Percentiles rank a stretch among this genome's conserved stretches.
phyloP scores from a whole-genome alignment of 2,797 vertebrate genomes.

The Rhinoraja longicauda region DNA sequence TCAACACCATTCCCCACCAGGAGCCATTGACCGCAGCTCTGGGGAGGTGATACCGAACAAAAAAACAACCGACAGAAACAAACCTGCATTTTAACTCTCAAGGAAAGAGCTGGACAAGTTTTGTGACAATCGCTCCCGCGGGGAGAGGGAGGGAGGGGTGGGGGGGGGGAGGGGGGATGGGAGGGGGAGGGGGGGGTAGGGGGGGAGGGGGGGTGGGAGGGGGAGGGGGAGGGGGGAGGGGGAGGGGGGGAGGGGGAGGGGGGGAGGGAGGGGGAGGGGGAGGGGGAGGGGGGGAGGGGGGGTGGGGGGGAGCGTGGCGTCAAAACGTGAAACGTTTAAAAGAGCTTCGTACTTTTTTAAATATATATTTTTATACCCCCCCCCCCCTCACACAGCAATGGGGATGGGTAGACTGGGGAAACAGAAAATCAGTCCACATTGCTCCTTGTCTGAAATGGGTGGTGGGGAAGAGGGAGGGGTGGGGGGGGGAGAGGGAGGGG shows the following conservation, averaged over 20 bases:
- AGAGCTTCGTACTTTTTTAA: conserved; percentile 26
- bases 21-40: neutral
- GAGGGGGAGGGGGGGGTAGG: too few species aligned
- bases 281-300: too few species aligned
- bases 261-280: neutral
- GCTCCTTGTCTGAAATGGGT: conserved; percentile 58
- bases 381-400: conserved; percentile 42
- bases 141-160: too few species aligned
- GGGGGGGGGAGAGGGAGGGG: too few species aligned
- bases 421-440: conserved; percentile 49
- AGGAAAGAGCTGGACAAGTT: conserved; percentile 43
- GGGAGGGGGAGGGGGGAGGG: neutral
- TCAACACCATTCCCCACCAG: conserved; percentile 11
- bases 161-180: neutral
- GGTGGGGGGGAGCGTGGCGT: neutral
- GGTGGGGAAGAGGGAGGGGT: neutral
- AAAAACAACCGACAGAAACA: conserved; percentile 41
- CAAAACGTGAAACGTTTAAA: conserved; percentile 28
- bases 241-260: neutral
- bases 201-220: too few species aligned
- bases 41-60: conserved; percentile 7
- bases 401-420: conserved; percentile 45
- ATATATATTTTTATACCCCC: conserved; percentile 3
- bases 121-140: conserved; percentile 48
- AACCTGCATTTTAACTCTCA: conserved; percentile 38